Base-by-base conservation (phyloP, 2,888 invertebrate genomes). In the Cephonodes hylas region DNA sequence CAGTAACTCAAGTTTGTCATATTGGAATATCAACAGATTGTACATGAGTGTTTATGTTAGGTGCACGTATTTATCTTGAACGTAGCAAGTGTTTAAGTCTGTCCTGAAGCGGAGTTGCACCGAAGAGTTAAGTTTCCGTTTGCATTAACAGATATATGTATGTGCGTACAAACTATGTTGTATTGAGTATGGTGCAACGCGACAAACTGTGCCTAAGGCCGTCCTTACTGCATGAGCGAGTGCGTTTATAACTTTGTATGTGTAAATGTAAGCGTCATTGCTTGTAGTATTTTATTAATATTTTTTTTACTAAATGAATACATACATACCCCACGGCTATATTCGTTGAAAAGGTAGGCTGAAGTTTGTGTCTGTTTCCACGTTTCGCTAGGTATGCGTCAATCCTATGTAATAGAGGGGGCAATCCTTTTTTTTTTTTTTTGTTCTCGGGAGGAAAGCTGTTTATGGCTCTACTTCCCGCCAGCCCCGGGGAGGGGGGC, bases 71-170 rank as follows among this genome's bases (percentile, higher is more conserved):
- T 59, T 59, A 53, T 42, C 62, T 62, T 64, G 63, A 66, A 72
- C 69, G 75, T 75, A 73, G 74, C 70, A 71, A 72, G 71, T 74
- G 71, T 70, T 75, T 74, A 77, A 80, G 74, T 70, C 65, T 64
- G 64, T 61, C 67, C 65, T 68, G 72, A 67, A 71, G 71, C 70
- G 70, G 59, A 72, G 68, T 70, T 61, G 67, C 62, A 68, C 69
- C 64, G 70, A 72, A 70, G 71, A 71, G 73, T 72, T 73, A 72
- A 77, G 77, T 80, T 83, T 79, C 81, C 76, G 76, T 76, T 76
- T 76, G 75, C 72, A 74, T 75, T 31, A 53, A 73, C 70, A 73
- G 67, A 68, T 69, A 71, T 63, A 70, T 67, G 70, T 59, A 15
- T n/a, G n/a, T n/a, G n/a, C 31, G 65, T n/a, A n/a, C 67, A 65